Evolutionary conservation across 2,888 invertebrate species (phyloP), one percentile per base, ranked within the genome.

Genomic region (Cheilosia urbana): DNA sequence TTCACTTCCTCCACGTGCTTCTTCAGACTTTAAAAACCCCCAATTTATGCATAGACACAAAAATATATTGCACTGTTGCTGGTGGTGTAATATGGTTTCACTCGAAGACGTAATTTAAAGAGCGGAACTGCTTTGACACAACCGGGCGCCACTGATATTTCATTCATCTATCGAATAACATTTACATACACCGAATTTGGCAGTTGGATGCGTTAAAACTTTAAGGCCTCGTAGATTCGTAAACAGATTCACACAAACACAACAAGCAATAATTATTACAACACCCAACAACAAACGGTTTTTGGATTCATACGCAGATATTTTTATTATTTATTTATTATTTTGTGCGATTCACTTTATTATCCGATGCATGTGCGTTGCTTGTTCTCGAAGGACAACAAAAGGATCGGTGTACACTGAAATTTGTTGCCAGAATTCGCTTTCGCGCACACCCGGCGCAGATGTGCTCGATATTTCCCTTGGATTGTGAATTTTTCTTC

Each of bases 391-490:
- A 65, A 83, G 78, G 78, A 83, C 57, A 76, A 79, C 75, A 80
- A 75, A 84, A 79, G 79, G 79, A 80, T 72, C 58, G 42, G 19
- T 60, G 63, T 65, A 57, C 37, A 66, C 45, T 60, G 57, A 57
- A 65, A 30, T 42, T 40, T 72, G 69, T 63, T 62, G 72, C 71
- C 27, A 27, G 27, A 27, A 27, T 27, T 27, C 27, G 27, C 27
- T 27, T 76, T 71, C 81, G 85, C 72, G 85, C 76, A 85, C 85
- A 85, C 85, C 85, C 85, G 85, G 85, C 85, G 85, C 85, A 85
- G 85, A 85, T 85, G 37, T 37, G 81, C 81, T 81, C 55, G 72
- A 81, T 71, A 68, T 66, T 80, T 72, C 62, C 53, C 47, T 72
- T 71, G 49, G 65, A 62, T 69, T 30, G 47, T 37, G 58, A 21